Conservation (phyloP, 2,797 vertebrate genomes). For the Acipenser ruthenus region DNA sequence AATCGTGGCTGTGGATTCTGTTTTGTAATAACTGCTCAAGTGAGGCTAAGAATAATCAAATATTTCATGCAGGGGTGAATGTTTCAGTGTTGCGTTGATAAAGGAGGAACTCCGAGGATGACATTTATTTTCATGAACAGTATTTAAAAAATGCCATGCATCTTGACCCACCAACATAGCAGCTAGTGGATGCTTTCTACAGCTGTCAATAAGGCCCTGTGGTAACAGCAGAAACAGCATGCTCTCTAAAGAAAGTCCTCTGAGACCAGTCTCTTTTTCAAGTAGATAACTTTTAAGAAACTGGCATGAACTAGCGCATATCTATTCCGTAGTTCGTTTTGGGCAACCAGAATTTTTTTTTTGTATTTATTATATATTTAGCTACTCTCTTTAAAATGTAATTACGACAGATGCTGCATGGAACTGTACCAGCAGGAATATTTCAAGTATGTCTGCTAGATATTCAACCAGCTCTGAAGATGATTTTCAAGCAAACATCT, state of each 20-base stretch:
- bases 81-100: conserved; percentile 20
- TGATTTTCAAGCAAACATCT: neutral
- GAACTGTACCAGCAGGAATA: neutral
- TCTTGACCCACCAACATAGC: no score
- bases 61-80: no score
- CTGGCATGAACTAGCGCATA: neutral
- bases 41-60: conserved; percentile 21
- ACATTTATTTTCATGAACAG: neutral
- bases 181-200: no score
- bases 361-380: neutral
- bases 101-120: conserved; percentile 17
- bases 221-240: neutral
- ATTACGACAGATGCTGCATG: conserved; percentile 14
- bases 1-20: conserved; percentile 29
- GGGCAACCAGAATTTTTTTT: no score
- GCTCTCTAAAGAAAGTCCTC: neutral
- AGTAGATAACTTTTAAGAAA: no score
- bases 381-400: conserved; percentile 17
- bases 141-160: no score
- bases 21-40: conserved; percentile 23
- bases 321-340: no score
- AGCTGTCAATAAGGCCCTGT: neutral
- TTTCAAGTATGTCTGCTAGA: neutral
- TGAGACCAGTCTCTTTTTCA: neutral
- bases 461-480: neutral